Percentiles rank a stretch among this genome's conserved stretches.
phyloP scores from a whole-genome alignment of 2,797 vertebrate species.

The Sternotherus odoratus region DNA sequence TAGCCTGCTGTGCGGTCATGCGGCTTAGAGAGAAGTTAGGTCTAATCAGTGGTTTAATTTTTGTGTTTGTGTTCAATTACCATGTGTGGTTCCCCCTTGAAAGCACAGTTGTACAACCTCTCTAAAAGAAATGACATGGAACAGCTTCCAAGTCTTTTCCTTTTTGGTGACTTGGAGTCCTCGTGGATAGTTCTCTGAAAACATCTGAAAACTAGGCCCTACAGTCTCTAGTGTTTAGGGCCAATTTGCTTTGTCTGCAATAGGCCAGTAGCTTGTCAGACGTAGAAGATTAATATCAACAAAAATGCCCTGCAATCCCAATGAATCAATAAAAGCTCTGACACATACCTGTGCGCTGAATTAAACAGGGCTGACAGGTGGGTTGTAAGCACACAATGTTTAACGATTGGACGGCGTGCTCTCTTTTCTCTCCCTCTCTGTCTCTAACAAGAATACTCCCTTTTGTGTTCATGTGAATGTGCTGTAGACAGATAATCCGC shows the following conservation, averaged over 20 bases:
- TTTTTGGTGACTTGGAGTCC: background rate
- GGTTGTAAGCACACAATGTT: constrained; percentile 33
- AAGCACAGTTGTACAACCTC: background rate
- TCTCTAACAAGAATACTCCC: constrained; percentile 21
- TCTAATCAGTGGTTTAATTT: background rate
- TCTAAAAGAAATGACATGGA: background rate
- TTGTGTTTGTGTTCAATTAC: background rate
- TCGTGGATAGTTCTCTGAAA: no score
- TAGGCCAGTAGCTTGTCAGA: constrained; percentile 18
- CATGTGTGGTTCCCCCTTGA: background rate
- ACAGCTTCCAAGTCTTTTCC: background rate
- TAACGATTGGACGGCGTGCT: constrained; percentile 42
- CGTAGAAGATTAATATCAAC: constrained; percentile 33
- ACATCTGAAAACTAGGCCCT: background rate
- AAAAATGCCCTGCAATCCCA: background rate
- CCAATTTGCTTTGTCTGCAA: background rate
- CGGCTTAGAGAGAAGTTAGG: no score
- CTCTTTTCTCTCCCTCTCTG: background rate
- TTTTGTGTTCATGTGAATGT: background rate
- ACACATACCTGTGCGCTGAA: constrained; percentile 44
- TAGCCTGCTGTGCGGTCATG: no score
- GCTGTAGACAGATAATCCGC: background rate
- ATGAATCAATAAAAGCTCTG: constrained; percentile 36
- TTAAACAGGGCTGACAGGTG: constrained; percentile 40
- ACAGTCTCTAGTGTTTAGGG: rapidly evolving